These are phyloP conservation scores for Darevskia mixta DNA, from an alignment of 2,797 vertebrate genomes.

Conservation along the genomic window DNA sequence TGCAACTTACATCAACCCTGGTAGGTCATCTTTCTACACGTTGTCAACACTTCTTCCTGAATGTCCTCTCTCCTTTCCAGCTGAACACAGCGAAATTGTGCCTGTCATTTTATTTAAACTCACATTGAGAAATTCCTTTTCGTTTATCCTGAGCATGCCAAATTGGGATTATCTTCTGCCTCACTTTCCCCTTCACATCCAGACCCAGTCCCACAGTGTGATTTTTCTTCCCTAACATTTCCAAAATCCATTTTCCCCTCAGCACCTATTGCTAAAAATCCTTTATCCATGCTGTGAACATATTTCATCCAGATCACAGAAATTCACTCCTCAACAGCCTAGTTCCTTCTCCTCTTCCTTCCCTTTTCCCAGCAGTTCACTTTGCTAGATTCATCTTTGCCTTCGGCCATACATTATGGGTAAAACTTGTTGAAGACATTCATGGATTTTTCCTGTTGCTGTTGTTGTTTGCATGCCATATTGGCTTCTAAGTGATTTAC, in stretches of 20 bases:
- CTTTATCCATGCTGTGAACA: neutral
- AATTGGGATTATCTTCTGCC: neutral
- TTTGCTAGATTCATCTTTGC: neutral
- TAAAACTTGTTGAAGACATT: neutral
- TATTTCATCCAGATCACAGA: neutral
- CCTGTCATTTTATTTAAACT: neutral
- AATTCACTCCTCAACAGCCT: neutral
- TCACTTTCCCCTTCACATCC: neutral
- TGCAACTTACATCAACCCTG: neutral
- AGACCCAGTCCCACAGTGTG: neutral
- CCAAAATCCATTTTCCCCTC: neutral
- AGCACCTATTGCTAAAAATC: neutral
- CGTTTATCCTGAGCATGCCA: neutral
- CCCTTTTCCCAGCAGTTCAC: slow-evolving; percentile 1
- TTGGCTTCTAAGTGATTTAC: no score
- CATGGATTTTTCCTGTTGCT: neutral
- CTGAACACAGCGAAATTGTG: neutral
- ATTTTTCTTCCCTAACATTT: neutral
- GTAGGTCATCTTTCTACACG: slow-evolving; percentile 10
- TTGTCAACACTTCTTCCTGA: slow-evolving; percentile 5
- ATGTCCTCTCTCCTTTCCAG: neutral
- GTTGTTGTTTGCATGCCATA: no score
- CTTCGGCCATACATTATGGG: neutral
- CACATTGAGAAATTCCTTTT: neutral
- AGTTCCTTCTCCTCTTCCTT: neutral